Evolutionary conservation across 2,113 vertebrate genomes (phyloP).

Genomic region (Apistogramma diplotaenia): DNA sequence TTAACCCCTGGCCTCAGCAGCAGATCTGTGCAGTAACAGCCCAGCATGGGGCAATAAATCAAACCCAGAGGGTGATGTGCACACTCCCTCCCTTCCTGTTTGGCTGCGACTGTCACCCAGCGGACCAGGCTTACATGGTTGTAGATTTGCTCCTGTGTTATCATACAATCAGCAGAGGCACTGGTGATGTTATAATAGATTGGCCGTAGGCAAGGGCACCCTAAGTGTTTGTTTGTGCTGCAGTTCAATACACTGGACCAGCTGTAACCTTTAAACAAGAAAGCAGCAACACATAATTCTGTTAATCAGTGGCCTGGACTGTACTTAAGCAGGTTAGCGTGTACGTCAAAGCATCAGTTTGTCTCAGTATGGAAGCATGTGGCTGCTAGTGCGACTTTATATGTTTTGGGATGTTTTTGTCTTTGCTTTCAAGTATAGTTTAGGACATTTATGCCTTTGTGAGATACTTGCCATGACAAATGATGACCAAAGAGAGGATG

Average conservation of each 20-base stretch:
- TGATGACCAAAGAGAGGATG: not conserved
- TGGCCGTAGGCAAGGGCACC: slow-evolving; percentile 8
- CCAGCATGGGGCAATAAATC: slow-evolving; percentile 67
- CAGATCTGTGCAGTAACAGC: slow-evolving; percentile 66
- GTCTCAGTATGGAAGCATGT: not conserved
- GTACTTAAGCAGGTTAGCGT: not conserved
- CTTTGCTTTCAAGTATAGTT: not conserved
- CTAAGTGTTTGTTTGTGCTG: slow-evolving; percentile 22
- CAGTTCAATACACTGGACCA: slow-evolving; percentile 5
- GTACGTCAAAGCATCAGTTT: not conserved
- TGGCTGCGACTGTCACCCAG: slow-evolving; percentile 40
- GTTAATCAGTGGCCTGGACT: not conserved
- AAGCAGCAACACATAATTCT: not conserved
- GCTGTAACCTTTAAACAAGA: slow-evolving; percentile 22
- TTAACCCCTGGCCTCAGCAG: slow-evolving; percentile 70
- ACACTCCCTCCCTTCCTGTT: slow-evolving; percentile 34
- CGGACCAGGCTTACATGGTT: slow-evolving; percentile 12
- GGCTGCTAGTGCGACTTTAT: not conserved
- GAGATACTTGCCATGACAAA: not conserved
- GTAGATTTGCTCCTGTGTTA: slow-evolving; percentile 31
- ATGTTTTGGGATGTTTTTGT: not conserved
- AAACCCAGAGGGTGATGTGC: slow-evolving; percentile 55
- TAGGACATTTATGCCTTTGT: not conserved
- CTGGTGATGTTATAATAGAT: slow-evolving; percentile 23
- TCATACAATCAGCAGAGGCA: slow-evolving; percentile 38